A percentile compares a stretch with the other conserved stretches of the same genome.
Evolutionary conservation across 2,113 vertebrate species (phyloP).

Genomic region (Anolis carolinensis): DNA sequence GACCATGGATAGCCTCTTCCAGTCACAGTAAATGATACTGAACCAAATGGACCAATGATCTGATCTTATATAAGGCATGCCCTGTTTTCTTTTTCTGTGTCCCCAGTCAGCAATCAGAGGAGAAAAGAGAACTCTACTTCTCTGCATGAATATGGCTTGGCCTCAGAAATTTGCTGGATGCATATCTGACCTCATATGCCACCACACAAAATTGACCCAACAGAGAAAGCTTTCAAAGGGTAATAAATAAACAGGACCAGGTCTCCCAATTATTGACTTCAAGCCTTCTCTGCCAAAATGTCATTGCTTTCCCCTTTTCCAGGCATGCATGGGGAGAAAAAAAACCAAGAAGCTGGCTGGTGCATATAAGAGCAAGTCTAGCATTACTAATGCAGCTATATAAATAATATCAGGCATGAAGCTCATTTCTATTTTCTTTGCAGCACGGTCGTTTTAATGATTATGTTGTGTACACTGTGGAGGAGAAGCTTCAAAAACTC

Average conservation of each 20-base stretch:
- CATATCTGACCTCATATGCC: background rate
- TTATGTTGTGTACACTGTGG: slow-evolving; percentile 5
- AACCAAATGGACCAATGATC: background rate
- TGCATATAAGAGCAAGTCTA: slow-evolving; percentile 10
- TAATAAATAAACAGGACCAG: background rate
- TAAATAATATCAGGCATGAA: slow-evolving; percentile 39
- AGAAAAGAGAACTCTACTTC: background rate
- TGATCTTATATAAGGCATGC: background rate
- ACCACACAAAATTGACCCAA: background rate
- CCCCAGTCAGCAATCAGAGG: background rate
- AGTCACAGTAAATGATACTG: too few species aligned
- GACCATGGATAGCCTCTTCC: background rate
- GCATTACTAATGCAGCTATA: slow-evolving; percentile 27
- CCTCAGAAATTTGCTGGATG: background rate
- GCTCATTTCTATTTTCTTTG: slow-evolving; percentile 35
- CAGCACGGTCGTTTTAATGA: slow-evolving; percentile 35
- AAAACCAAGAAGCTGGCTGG: background rate
- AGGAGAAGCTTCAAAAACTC: slow-evolving; percentile 41
- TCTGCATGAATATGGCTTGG: background rate
- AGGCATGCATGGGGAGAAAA: background rate
- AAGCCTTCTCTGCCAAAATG: background rate
- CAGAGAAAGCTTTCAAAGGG: background rate
- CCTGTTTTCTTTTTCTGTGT: background rate
- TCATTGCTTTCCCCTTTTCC: background rate
- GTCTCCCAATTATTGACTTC: accelerated